Evolutionary conservation across 2,797 vertebrate species (phyloP).

Genomic region (Petrocephalus sullivani): DNA sequence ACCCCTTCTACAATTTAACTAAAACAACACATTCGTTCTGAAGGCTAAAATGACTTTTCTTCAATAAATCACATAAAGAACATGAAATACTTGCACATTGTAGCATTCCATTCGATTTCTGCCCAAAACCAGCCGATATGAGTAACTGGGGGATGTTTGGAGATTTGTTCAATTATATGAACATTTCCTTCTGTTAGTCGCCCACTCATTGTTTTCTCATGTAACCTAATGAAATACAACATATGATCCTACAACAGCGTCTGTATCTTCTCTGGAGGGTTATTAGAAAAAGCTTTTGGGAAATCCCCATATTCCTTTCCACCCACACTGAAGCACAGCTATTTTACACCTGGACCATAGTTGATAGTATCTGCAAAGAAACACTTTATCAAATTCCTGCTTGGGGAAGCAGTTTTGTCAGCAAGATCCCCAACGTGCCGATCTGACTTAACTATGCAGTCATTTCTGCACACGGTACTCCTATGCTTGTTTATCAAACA

Average conservation of each 20-base stretch:
- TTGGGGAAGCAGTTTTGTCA: background rate
- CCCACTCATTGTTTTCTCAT: background rate
- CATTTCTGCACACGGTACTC: background rate
- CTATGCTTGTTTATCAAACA: background rate
- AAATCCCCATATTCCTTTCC: background rate
- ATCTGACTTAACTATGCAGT: background rate
- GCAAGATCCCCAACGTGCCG: background rate
- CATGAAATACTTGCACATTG: background rate
- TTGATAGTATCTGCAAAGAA: background rate
- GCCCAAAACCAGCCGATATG: background rate
- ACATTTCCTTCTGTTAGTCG: background rate
- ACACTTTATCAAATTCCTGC: background rate
- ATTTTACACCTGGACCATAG: background rate
- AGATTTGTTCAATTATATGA: background rate
- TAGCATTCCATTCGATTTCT: background rate
- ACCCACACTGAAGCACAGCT: background rate
- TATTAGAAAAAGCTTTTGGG: background rate
- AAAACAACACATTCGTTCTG: background rate
- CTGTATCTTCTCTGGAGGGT: no score
- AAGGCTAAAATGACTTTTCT: background rate
- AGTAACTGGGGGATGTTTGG: background rate
- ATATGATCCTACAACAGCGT: background rate
- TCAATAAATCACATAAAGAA: background rate
- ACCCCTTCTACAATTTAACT: background rate
- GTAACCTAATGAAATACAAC: background rate